phyloP scores from a whole-genome alignment of 2,797 vertebrate species.

The Lepilemur ruficaudatus region DNA sequence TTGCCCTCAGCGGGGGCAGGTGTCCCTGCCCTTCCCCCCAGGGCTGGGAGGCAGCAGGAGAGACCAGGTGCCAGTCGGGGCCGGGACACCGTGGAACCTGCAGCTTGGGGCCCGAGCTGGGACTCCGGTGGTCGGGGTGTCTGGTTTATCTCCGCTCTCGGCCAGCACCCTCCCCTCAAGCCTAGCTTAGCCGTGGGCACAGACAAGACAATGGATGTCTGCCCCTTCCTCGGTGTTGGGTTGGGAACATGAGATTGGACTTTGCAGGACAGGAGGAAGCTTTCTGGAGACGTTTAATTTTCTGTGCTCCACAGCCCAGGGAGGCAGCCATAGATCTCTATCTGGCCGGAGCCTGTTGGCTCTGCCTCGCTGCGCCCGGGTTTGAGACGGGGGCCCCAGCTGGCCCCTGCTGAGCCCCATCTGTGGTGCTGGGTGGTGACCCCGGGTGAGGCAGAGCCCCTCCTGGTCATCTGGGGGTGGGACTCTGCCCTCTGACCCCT shows the following conservation, averaged over 20 bases:
- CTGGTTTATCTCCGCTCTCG: background rate
- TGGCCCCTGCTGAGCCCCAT: background rate
- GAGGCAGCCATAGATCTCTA: background rate
- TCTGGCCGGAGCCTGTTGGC: background rate
- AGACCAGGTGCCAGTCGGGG: fast-evolving
- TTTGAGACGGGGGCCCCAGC: background rate
- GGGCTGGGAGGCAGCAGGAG: background rate
- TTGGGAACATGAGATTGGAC: fast-evolving
- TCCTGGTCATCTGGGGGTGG: too few species aligned
- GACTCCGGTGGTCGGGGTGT: fast-evolving
- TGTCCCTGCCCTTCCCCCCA: background rate
- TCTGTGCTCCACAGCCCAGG: fast-evolving
- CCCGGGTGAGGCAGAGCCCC: background rate
- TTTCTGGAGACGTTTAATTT: background rate
- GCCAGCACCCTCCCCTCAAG: fast-evolving
- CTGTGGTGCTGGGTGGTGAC: background rate
- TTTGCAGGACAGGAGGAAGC: background rate
- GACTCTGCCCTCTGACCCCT: background rate
- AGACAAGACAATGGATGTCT: background rate
- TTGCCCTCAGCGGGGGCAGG: background rate
- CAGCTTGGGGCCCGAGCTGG: background rate
- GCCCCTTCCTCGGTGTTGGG: background rate
- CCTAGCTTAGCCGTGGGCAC: background rate
- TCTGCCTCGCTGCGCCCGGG: background rate
- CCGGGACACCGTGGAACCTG: background rate